Conservation (phyloP, 2,888 invertebrate genomes). For the Lepidocyrtinus sp. region DNA sequence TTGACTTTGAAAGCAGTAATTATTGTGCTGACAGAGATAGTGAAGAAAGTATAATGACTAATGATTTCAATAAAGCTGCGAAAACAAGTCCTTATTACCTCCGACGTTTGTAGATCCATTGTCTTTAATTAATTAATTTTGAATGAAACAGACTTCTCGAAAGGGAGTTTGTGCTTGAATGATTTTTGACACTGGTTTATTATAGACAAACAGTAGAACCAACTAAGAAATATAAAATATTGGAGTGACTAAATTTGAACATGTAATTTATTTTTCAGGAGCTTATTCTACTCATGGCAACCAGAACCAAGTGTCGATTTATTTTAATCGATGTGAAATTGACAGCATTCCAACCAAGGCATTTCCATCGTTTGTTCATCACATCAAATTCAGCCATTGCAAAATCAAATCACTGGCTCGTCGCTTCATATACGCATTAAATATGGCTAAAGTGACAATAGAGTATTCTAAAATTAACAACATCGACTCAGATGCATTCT, state of each 20-base stretch:
- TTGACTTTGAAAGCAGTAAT: not conserved
- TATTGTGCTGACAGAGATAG: not conserved
- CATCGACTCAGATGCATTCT: constrained; percentile 65
- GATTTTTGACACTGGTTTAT: too few relatives aligned
- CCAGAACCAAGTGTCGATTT: constrained; percentile 43
- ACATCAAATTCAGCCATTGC: constrained; percentile 72
- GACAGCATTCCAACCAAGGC: constrained; percentile 61
- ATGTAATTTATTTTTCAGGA: not conserved
- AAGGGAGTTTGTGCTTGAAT: not conserved
- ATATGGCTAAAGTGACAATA: constrained; percentile 78
- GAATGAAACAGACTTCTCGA: not conserved
- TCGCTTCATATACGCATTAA: constrained; percentile 80
- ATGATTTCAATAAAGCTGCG: not conserved
- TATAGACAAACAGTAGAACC: not conserved
- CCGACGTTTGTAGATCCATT: not conserved
- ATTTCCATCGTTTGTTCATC: constrained; percentile 66
- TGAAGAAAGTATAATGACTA: not conserved
- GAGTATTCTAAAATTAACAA: constrained; percentile 70
- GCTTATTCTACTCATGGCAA: constrained; percentile 26
- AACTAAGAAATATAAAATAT: too few relatives aligned
- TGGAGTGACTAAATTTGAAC: too few relatives aligned
- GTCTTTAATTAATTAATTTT: constrained; percentile 11
- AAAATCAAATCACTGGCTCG: constrained; percentile 76
- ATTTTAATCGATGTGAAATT: constrained; percentile 59
- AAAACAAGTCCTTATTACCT: not conserved